phyloP scores from a whole-genome alignment of 2,113 vertebrate genomes.

The Athene cunicularia region DNA sequence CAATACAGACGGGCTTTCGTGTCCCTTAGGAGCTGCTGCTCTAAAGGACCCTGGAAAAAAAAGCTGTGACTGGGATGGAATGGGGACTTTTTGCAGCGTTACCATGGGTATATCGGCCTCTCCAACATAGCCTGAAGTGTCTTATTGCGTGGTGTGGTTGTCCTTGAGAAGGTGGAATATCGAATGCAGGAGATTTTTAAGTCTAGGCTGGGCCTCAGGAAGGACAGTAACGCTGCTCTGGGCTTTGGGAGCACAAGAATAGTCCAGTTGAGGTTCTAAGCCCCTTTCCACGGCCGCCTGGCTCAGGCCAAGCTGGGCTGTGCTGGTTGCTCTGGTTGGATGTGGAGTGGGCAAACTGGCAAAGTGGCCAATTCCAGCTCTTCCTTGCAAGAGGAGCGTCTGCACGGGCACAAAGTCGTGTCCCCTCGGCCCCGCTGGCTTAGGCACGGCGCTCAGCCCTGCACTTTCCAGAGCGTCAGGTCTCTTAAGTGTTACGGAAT shows the following conservation, averaged over 20 bases:
- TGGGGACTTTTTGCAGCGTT: background rate
- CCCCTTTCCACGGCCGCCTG: background rate
- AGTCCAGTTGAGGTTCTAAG: background rate
- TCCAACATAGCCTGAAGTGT: fast-evolving
- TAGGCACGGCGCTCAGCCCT: background rate
- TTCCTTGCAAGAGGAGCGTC: background rate
- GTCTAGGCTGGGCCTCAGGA: background rate
- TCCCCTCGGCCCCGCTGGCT: background rate
- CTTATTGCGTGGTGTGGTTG: fast-evolving
- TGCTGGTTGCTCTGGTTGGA: background rate
- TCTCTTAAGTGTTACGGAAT: background rate
- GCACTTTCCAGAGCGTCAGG: background rate
- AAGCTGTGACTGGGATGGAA: background rate
- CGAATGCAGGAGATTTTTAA: background rate
- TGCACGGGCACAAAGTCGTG: fast-evolving
- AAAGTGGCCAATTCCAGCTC: background rate
- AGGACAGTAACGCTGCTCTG: background rate
- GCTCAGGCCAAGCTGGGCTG: background rate
- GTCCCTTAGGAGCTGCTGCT: conserved; percentile 25
- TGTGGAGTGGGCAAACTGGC: background rate
- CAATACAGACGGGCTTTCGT: fast-evolving
- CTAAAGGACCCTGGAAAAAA: background rate
- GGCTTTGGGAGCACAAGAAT: background rate
- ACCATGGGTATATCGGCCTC: fast-evolving
- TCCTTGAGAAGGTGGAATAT: background rate